Evolutionary conservation across 53 echinoderm and acorn worm genomes (phyloP).

Genomic region (Patiria pectinifera): DNA sequence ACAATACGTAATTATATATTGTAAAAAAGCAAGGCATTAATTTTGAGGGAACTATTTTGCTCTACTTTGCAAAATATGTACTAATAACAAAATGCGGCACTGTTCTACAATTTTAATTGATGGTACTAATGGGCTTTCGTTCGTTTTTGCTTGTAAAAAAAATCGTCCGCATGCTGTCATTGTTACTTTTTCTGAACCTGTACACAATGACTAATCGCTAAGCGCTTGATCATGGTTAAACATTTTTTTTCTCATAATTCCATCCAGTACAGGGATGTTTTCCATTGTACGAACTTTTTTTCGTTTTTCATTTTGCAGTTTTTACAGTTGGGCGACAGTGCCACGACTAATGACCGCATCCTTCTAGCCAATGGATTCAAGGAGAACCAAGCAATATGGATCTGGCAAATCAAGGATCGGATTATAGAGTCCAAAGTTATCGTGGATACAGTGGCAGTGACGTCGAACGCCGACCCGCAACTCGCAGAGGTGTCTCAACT

Average conservation of each 20-base stretch:
- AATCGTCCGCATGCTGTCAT: too few species aligned
- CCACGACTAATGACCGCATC: conserved; percentile 7
- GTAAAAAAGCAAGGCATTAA: not conserved
- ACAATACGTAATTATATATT: not conserved
- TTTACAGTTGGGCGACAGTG: not conserved
- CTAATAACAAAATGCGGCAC: too few species aligned
- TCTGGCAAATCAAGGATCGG: not conserved
- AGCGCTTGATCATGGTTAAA: too few species aligned
- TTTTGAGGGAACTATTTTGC: not conserved
- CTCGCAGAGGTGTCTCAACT: conserved; percentile 15
- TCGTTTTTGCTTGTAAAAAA: too few species aligned
- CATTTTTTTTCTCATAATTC: too few species aligned
- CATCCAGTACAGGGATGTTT: not conserved
- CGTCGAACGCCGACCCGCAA: conserved; percentile 36
- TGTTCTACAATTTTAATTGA: too few species aligned
- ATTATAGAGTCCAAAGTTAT: conserved; percentile 7
- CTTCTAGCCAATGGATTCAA: conserved; percentile 14
- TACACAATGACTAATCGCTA: too few species aligned
- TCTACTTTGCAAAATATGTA: too few species aligned
- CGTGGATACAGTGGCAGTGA: conserved; percentile 63
- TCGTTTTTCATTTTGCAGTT: conserved; percentile 15
- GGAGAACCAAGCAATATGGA: not conserved
- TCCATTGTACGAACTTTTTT: not conserved
- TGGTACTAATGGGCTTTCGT: too few species aligned
- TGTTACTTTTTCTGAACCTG: too few species aligned